Evolutionary conservation across 2,797 vertebrate genomes (phyloP), one percentile per base, ranked within the genome.

Genomic region (Hydrocynus forskahlii): DNA sequence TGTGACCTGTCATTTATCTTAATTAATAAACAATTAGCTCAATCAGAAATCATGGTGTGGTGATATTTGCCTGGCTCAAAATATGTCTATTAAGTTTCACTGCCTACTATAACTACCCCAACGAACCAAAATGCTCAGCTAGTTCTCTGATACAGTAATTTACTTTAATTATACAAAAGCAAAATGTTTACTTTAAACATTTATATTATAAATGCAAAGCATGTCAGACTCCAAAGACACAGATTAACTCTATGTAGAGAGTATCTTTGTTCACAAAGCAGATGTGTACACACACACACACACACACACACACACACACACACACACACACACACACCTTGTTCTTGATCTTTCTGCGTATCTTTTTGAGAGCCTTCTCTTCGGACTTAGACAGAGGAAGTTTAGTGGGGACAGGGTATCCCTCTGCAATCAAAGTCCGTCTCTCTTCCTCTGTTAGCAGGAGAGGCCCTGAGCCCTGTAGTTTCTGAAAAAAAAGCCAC

Each of bases 361-460:
- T 98, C 93, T 99, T 99, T 92, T 99, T 99, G 79, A 99, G 92
- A 1, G 98, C 97, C 80, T 99, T 99, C 92, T 99, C 98, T 90
- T 99, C 98, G 0, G 97, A 94, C 86, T 99, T 99, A 67, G 97
- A 96, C 60, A 99, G 93, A 0, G 98, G 98, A 85, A 99, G 90
- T 77, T 99, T 99, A 84, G 94, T 99, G 77, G 98, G 98, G 57
- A 99, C 96, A 0, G 98, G 97, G 86, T 99, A 99, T 19, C 98
- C 98, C 88, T 99, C 98, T 0, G 97, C 97, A 14, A 99, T 95
- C 87, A 99, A 93, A 0, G 98, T 99, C 9, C 98, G 95, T 54
- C 97, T 97, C 93, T 99, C 98, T 85, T 99, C 98, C 88, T 99
- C 98, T 0, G 98, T 99, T 88, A 99, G 92, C 50, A 99, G 95